A percentile compares a stretch with the other conserved stretches of the same genome.
phyloP scores from a whole-genome alignment of 2,113 vertebrate species.

The Ursus arctos region DNA sequence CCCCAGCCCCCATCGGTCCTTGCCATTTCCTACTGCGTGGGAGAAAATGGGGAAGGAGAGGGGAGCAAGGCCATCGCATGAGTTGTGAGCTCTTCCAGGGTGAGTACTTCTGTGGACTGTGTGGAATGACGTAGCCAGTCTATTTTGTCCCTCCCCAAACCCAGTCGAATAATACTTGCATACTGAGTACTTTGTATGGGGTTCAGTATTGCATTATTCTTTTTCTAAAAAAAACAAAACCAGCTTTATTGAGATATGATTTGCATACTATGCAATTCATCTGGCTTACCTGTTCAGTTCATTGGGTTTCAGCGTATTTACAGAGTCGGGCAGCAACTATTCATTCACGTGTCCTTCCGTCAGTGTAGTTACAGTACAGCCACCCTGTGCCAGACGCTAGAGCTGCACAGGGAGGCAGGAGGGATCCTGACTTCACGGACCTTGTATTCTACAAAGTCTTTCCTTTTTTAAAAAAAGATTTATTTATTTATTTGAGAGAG shows the following conservation, averaged over 20 bases:
- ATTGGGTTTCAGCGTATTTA: neutral
- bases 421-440: neutral
- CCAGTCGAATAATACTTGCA: neutral
- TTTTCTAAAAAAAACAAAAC: neutral
- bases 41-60: neutral
- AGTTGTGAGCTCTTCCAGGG: neutral
- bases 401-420: neutral
- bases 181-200: neutral
- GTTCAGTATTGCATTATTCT: neutral
- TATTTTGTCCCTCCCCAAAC: neutral
- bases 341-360: neutral
- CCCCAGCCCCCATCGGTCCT: neutral
- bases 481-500: neutral
- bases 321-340: neutral
- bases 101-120: neutral
- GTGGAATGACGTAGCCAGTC: neutral
- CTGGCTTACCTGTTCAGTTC: neutral
- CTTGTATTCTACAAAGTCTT: neutral
- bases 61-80: neutral
- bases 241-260: neutral
- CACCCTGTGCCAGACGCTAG: neutral
- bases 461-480: neutral
- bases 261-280: neutral
- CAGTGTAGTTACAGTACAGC: neutral
- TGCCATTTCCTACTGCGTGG: neutral